Base-by-base conservation (phyloP, 1,140 invertebrate species). In the Goniozus legneri region DNA sequence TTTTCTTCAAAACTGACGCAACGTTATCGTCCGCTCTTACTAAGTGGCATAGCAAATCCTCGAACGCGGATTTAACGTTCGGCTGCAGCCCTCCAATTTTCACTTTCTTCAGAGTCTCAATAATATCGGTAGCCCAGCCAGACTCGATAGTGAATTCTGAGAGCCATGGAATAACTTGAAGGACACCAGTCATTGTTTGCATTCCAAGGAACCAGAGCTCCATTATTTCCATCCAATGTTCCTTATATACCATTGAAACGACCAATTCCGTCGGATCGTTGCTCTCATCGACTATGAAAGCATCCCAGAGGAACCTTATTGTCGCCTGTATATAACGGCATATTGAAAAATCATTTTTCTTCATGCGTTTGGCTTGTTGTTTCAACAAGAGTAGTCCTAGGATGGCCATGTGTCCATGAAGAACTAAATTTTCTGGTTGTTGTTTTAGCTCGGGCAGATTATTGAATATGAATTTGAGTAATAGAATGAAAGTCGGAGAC, bases 191-290 rank as follows among this genome's bases (percentile, higher is more conserved):
- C 74, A 94, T 84, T 10, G 91, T 93, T 73, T 95, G 91, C 89
- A 95, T 92, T 10, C 92, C 91, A 15, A 95, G 75, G 72, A 93
- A 95, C 92, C 92, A 95, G 1, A 95, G 75, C 69, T 95, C 92
- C 71, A 86, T 89, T 13, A 95, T 79, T 60, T 94, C 90, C 68
- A 85, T 83, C 92, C 92, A 95, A 48, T 84, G 77, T 64, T 87
- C 85, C 63, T 92, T 91, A 68, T 95, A 95, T 10, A 82, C 79
- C 77, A 90, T 88, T 2, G 89, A 83, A 0, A 95, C 87, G 2
- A 92, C 88, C 24, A 95, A 69, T 41, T 85, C 82, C 15, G 81
- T 84, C 10, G 85, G 84, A 66, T 92, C 87, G 65, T 86, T 87
- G 15, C 87, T 87, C 66, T 95, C 91, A 65, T 92, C 89, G 20